phyloP scores from a whole-genome alignment of 2,113 vertebrate genomes.

The Eptesicus fuscus region DNA sequence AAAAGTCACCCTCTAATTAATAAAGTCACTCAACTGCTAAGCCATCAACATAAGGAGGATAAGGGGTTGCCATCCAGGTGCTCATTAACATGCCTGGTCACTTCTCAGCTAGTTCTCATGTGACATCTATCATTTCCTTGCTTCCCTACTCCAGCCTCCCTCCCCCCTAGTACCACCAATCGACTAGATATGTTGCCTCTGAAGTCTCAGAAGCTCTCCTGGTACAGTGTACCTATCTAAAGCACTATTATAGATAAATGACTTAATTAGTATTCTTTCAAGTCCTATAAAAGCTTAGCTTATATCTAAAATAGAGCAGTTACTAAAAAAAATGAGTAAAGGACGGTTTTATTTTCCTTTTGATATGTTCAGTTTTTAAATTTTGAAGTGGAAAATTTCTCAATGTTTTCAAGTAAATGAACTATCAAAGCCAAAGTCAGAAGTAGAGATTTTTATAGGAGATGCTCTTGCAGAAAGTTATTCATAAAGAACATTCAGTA shows the following conservation, averaged over 20 bases:
- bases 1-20: not conserved
- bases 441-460: not conserved
- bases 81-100: not conserved
- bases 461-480: not conserved
- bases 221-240: not conserved
- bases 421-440: slow-evolving; percentile 9
- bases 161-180: too few species aligned
- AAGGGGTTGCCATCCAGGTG: not conserved
- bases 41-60: not conserved
- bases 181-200: not conserved
- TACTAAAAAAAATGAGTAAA: not conserved
- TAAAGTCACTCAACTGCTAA: not conserved
- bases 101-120: not conserved
- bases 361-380: slow-evolving; percentile 30
- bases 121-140: not conserved
- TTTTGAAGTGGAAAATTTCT: slow-evolving; percentile 25
- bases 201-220: not conserved
- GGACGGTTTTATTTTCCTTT: not conserved
- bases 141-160: not conserved
- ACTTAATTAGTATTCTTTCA: not conserved
- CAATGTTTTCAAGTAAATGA: slow-evolving; percentile 31
- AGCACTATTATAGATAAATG: not conserved
- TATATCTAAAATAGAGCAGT: not conserved
- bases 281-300: not conserved
- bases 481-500: not conserved